A percentile compares a stretch with the other conserved stretches of the same genome.
phyloP scores from a whole-genome alignment of 2,797 vertebrate species.

The Pitangus sulphuratus region DNA sequence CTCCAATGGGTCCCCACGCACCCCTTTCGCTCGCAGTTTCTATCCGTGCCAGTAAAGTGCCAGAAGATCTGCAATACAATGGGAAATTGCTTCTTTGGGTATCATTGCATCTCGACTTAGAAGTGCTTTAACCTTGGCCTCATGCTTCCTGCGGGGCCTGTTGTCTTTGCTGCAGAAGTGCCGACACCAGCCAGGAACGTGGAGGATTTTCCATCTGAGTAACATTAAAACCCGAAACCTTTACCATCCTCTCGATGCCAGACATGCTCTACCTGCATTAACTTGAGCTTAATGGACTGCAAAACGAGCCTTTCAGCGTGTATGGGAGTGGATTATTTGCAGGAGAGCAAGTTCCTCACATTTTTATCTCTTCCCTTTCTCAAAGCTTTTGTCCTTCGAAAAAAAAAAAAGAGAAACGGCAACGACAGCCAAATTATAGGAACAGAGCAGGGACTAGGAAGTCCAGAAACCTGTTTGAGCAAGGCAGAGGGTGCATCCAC shows the following conservation, averaged over 20 bases:
- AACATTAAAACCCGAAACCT: conserved; percentile 70
- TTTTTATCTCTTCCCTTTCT: conserved; percentile 12
- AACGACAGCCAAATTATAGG: not conserved
- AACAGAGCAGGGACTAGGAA: accelerated
- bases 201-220: conserved; percentile 62
- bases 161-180: conserved; percentile 43
- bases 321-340: conserved; percentile 62
- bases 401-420: not conserved
- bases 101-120: conserved; percentile 61
- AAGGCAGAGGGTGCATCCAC: not conserved
- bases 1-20: conserved; percentile 62
- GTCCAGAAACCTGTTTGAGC: not conserved
- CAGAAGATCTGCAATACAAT: conserved; percentile 59
- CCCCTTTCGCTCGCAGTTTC: conserved; percentile 37
- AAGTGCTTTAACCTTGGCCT: conserved; percentile 76
- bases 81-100: conserved; percentile 74
- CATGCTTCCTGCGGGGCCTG: conserved; percentile 55
- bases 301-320: conserved; percentile 43
- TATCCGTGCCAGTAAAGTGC: conserved; percentile 54
- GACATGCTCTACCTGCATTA: conserved; percentile 66
- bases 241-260: conserved; percentile 61
- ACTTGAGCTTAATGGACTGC: conserved; percentile 70
- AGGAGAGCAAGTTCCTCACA: conserved; percentile 22
- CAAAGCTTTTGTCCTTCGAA: not conserved
- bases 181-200: not conserved